Evolutionary conservation across 2,888 invertebrate genomes (phyloP).

Genomic region (Drepanosiphum platanoidis): DNA sequence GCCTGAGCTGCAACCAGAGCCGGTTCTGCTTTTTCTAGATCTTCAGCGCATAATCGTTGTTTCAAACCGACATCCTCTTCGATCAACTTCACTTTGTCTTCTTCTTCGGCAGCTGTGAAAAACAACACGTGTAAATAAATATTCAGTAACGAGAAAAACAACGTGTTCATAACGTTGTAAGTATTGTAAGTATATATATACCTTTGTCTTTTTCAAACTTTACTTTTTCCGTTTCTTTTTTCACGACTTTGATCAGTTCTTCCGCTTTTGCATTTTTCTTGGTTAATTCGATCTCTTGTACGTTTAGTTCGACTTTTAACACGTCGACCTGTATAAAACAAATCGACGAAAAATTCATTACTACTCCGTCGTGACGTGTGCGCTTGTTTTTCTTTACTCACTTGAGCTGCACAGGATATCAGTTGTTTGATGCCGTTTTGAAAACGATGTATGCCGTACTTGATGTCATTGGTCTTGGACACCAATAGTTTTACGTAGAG

Average conservation of each 20-base stretch:
- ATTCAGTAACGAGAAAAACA: not conserved
- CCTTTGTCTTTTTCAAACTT: conserved; percentile 79
- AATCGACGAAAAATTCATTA: not conserved
- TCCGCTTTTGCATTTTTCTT: conserved; percentile 91
- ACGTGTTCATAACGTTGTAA: not conserved
- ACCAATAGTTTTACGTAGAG: conserved; percentile 79
- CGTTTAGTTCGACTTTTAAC: conserved; percentile 79
- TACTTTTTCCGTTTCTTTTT: conserved; percentile 90
- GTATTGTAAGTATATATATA: conserved; percentile 26
- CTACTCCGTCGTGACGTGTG: not conserved
- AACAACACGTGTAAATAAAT: not conserved
- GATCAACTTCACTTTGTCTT: conserved; percentile 87
- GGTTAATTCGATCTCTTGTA: conserved; percentile 84
- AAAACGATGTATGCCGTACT: conserved; percentile 80
- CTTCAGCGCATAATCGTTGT: conserved; percentile 86
- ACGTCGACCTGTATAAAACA: conserved; percentile 74
- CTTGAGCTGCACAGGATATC: conserved; percentile 85
- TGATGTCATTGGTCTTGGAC: conserved; percentile 76
- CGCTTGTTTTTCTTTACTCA: conserved; percentile 65
- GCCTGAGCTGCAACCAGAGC: conserved; percentile 88
- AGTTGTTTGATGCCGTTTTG: conserved; percentile 90
- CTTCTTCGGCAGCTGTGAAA: conserved; percentile 79
- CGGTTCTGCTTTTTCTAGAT: conserved; percentile 90
- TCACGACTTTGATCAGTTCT: conserved; percentile 84
- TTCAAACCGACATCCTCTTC: conserved; percentile 88